Base-by-base conservation (phyloP, 2,797 vertebrate species). In the Todus mexicanus region DNA sequence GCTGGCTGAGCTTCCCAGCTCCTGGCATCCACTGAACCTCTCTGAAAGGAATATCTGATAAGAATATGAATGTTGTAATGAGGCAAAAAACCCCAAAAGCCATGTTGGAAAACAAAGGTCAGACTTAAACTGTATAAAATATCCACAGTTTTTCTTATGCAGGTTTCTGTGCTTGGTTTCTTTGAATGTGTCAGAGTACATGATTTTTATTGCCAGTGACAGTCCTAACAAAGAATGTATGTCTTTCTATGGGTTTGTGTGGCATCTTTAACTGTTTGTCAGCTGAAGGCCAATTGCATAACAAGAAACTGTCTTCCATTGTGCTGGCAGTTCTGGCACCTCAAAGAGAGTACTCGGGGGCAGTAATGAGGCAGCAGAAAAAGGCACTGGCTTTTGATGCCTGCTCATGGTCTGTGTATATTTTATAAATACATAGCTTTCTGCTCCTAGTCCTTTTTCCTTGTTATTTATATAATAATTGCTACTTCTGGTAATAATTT, bases 41-140 rank as follows among this genome's bases (percentile, higher is more conserved):
- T 85, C 87, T 87, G 91, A 95, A 96, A 93, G 87, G 90, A 95
- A 75, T 85, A 93, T 85, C 82, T 96, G 91, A 95, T 89, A 72
- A n/a, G 61, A 70, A 64, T 48, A 22, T 59, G 75, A 94, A 91
- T 90, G 64, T 65, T 43, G 70, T 94, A 92, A 87, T 96, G 89
- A 65, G 86, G 88, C 74, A 87, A 96, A n/a, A 95, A 92, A 64
- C 48, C 54, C 64, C 93, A 94, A 91, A 92, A 88, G 56, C 69
- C 82, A 7, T 87, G 81, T 70, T 94, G 73, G 83, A 91, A 96
- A 95, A 95, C 93, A 87, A 93, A 84, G 73, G 33, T 95, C 88
- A 85, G 75, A 29, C 87, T 92, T 57, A 31, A 93, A 42, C 35
- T 25, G 75, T 86, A 18, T 14, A 76, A 87, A 88, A 19, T n/a